Conservation (phyloP, 2,113 vertebrate genomes). For the Poecile atricapillus region DNA sequence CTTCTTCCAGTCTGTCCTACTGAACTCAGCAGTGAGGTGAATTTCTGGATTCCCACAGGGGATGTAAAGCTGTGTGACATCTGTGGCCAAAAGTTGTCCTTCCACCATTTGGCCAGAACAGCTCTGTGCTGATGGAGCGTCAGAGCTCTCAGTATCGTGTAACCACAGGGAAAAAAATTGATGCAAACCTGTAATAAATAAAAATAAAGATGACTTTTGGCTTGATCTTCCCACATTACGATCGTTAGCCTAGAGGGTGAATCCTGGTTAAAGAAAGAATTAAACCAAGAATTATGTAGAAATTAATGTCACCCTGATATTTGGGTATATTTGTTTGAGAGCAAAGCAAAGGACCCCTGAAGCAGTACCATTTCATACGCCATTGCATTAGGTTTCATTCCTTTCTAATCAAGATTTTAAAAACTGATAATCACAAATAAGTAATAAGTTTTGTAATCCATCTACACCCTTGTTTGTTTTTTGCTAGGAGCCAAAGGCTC, state of each 20-base stretch:
- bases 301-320: neutral
- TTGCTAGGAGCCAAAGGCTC: neutral
- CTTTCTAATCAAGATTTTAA: neutral
- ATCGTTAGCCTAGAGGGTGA: neutral
- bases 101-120: rapidly evolving
- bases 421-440: neutral
- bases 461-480: neutral
- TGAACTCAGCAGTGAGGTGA: neutral
- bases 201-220: neutral
- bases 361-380: neutral
- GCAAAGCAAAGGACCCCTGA: neutral
- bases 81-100: neutral
- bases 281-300: neutral
- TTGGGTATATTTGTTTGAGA: neutral
- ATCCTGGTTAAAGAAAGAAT: neutral
- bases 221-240: neutral
- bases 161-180: neutral
- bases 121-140: neutral
- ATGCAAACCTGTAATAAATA: neutral
- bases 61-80: neutral
- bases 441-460: neutral
- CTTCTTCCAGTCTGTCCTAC: neutral
- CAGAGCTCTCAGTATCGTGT: neutral
- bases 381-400: neutral
- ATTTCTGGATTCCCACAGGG: neutral